Conservation (phyloP, 2,888 invertebrate genomes). For the Galerucella pusilla region DNA sequence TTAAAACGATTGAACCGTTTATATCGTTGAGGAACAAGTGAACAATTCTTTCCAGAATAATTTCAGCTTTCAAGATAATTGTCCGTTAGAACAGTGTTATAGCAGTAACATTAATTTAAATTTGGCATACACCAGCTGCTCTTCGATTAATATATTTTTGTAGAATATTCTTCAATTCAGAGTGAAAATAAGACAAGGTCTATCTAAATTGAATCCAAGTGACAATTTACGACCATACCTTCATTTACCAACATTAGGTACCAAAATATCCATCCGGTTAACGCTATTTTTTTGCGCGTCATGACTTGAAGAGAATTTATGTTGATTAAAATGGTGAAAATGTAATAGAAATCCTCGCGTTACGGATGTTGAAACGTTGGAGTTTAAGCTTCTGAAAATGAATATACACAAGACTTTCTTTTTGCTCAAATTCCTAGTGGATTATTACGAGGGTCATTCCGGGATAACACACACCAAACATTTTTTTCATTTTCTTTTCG, state of each 20-base stretch:
- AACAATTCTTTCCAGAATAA: too few species aligned
- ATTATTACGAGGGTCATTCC: not conserved
- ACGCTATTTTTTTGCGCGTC: conserved; percentile 53
- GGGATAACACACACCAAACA: not conserved
- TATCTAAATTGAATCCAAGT: conserved; percentile 28
- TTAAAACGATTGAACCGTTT: too few species aligned
- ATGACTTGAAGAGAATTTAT: conserved; percentile 58
- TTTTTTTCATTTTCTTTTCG: too few species aligned
- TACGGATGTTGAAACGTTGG: conserved; percentile 51
- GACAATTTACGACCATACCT: conserved; percentile 30
- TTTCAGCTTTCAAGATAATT: too few species aligned
- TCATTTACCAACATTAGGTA: conserved; percentile 27
- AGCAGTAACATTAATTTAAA: not conserved
- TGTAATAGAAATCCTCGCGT: conserved; percentile 57
- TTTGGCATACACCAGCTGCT: not conserved
- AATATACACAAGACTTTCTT: conserved; percentile 44
- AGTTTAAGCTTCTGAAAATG: conserved; percentile 48
- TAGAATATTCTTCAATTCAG: not conserved
- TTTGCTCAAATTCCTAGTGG: conserved; percentile 13
- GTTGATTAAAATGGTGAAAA: conserved; percentile 60
- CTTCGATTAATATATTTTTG: not conserved
- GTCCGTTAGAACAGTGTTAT: too few species aligned
- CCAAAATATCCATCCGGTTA: conserved; percentile 37
- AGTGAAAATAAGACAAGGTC: conserved; percentile 5
- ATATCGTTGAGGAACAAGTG: too few species aligned